These are phyloP conservation scores for Caenorhabditis remanei DNA, from an alignment of 1,140 invertebrate genomes.

Conservation along the genomic window DNA sequence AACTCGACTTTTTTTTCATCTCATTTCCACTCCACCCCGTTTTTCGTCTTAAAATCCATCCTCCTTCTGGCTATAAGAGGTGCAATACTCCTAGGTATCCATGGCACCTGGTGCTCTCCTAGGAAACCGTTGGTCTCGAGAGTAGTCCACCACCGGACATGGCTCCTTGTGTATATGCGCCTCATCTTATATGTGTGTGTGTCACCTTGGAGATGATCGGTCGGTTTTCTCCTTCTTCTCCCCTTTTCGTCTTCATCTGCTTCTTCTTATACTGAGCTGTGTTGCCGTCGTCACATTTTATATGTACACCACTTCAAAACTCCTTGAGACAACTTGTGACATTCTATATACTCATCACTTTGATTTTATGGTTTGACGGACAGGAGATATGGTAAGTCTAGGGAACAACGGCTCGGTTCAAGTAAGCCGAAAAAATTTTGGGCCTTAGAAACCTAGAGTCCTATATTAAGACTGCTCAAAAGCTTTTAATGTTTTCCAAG, in stretches of 20 bases:
- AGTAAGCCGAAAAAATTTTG: too few relatives aligned
- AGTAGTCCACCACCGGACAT: not conserved
- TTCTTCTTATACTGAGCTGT: not conserved
- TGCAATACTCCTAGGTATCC: too few relatives aligned
- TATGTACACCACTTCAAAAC: not conserved
- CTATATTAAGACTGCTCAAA: too few relatives aligned
- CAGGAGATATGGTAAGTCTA: too few relatives aligned
- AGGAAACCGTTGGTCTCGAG: conserved; percentile 10
- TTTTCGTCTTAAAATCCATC: not conserved
- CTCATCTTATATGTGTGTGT: not conserved
- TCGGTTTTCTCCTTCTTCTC: not conserved
- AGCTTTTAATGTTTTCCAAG: too few relatives aligned
- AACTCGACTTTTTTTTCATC: not conserved
- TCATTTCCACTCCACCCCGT: not conserved
- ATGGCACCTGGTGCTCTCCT: not conserved
- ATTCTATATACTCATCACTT: too few relatives aligned
- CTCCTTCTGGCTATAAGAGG: not conserved
- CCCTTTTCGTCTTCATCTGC: not conserved
- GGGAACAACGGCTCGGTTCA: too few relatives aligned
- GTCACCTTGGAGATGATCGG: conserved; percentile 46
- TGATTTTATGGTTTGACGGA: too few relatives aligned
- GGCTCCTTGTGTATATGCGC: not conserved
- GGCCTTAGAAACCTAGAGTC: too few relatives aligned
- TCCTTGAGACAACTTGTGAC: too few relatives aligned
- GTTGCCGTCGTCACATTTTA: not conserved